Conservation (phyloP, 2,797 vertebrate genomes). For the Takifugu ocellatus region DNA sequence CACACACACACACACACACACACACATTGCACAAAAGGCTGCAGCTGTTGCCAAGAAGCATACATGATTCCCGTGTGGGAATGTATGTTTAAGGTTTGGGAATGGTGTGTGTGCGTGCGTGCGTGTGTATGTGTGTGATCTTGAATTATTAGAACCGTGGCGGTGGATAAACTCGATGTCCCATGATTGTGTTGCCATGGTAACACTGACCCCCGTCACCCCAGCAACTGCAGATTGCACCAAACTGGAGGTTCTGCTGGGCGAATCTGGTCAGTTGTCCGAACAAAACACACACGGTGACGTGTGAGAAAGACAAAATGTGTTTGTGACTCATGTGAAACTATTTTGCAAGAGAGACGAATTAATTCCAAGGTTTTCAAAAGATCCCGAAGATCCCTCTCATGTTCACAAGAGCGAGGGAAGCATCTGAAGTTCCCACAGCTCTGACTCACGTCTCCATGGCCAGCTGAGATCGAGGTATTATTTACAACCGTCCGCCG, state of each 20-base stretch:
- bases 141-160: constrained; percentile 3
- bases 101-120: neutral
- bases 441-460: constrained; percentile 3
- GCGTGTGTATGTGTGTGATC: neutral
- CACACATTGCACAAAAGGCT: too few relatives aligned
- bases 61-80: too few relatives aligned
- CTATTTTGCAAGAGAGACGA: too few relatives aligned
- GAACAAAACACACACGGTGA: constrained; percentile 27
- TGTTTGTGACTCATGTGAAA: constrained; percentile 5
- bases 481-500: neutral
- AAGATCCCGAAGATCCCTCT: neutral
- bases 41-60: too few relatives aligned
- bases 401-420: neutral
- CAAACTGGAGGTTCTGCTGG: too few relatives aligned
- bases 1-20: too few relatives aligned
- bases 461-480: neutral
- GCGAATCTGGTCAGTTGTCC: too few relatives aligned
- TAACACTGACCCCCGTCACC: neutral
- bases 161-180: neutral
- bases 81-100: too few relatives aligned
- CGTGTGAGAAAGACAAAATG: constrained; percentile 15
- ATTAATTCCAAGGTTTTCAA: too few relatives aligned
- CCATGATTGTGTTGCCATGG: neutral
- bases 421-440: neutral
- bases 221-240: too few relatives aligned